Conservation (phyloP, 2,113 vertebrate species). For the Rynchops niger region DNA sequence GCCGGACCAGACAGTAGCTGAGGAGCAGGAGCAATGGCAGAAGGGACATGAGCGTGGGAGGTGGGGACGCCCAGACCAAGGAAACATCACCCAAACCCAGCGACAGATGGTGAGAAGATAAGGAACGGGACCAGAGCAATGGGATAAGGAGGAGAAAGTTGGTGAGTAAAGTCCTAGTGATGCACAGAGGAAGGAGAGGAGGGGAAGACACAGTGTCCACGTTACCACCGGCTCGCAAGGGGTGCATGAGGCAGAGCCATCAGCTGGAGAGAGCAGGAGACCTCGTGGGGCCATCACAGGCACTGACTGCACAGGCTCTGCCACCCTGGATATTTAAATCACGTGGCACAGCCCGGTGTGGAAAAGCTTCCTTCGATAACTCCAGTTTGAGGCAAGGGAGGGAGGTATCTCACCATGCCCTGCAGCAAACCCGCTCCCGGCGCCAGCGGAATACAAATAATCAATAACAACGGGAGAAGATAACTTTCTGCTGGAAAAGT, state of each 20-base stretch:
- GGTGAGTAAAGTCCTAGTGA: background rate
- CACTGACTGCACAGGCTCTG: background rate
- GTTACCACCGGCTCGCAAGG: background rate
- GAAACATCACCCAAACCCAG: background rate
- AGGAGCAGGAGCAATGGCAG: background rate
- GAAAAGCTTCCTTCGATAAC: background rate
- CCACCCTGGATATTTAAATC: background rate
- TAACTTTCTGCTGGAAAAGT: background rate
- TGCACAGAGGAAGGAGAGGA: background rate
- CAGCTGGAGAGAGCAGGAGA: background rate
- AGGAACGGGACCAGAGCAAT: background rate
- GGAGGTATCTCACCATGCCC: background rate
- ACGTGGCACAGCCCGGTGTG: rapidly evolving
- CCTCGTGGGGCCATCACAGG: background rate
- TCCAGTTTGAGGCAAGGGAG: background rate
- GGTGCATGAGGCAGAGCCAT: background rate
- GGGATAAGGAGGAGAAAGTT: background rate
- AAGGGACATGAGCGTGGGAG: background rate
- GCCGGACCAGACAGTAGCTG: background rate
- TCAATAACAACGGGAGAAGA: rapidly evolving
- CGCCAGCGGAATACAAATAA: background rate
- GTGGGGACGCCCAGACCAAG: background rate
- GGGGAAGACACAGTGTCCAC: background rate
- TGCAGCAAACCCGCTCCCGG: background rate
- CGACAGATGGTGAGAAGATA: background rate